Conservation (phyloP, 92 coral and sea anemone species). For the Chrysogorgia sp. region DNA sequence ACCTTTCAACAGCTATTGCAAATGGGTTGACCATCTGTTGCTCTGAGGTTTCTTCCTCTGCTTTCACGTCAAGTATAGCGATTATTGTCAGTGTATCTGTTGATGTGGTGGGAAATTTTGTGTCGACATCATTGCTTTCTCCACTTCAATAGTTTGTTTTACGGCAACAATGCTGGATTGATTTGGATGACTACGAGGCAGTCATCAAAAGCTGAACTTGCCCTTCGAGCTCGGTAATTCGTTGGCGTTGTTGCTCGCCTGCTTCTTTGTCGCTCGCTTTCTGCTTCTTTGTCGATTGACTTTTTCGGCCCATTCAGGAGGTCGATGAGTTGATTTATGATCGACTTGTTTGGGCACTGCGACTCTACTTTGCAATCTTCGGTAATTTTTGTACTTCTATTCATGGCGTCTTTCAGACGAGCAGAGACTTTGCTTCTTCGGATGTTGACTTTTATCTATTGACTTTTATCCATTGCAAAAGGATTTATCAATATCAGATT, state of each 20-base stretch:
- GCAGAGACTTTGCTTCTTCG: no score
- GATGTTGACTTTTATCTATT: no score
- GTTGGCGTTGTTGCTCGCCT: neutral
- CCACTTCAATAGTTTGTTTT: neutral
- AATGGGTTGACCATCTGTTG: conserved; percentile 33
- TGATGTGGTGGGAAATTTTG: conserved; percentile 11
- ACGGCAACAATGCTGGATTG: neutral
- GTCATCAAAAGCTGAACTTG: conserved; percentile 12
- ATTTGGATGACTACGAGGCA: neutral
- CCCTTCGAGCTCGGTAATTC: conserved; percentile 3
- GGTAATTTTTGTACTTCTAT: conserved; percentile 3
- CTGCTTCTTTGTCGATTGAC: neutral
- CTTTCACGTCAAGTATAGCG: neutral
- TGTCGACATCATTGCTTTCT: no score
- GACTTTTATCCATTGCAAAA: no score
- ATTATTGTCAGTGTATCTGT: neutral
- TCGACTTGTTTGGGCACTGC: neutral
- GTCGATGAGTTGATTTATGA: neutral
- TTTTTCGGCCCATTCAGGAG: neutral
- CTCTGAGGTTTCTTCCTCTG: conserved; percentile 19
- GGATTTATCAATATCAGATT: no score
- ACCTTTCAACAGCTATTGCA: conserved; percentile 37
- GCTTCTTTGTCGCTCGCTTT: no score
- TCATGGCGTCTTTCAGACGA: conserved; percentile 4
- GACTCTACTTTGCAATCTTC: neutral